Base-by-base conservation (phyloP, 2,797 vertebrate species). In the Thaleichthys pacificus region DNA sequence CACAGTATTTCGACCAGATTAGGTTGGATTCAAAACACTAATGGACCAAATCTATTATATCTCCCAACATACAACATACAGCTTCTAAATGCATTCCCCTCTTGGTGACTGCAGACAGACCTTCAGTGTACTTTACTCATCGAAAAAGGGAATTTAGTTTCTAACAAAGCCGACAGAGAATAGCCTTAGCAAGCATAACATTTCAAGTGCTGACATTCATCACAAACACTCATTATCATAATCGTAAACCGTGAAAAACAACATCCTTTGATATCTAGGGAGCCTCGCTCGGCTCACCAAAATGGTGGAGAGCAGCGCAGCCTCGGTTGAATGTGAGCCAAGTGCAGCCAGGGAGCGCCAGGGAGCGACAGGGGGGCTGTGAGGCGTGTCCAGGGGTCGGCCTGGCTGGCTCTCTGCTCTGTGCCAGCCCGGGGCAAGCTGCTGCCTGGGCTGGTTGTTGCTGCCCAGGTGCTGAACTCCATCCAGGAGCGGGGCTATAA, bases 281-380 rank as follows among this genome's bases (percentile, higher is more conserved):
- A 17, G 15, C 19, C 51, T 56, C 1, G 51, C 51, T 84, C 74
- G 72, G 61, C 79, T 83, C 73, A 85, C 87, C 83, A 89, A 89
- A 88, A 91, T 91, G 89, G 88, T 84, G 88, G 84, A 2, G 15
- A 85, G 80, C 47, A 85, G 80, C 47, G 69, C 81, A 79, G 84
- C 77, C 77, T 81, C 71, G 66, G 82, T 77, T 66, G 86, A 83
- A 86, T 86, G 85, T 85, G 88, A 91, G 85, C 78, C 85, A 80
- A 88, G 83, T 89, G 82, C 24, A 26, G 21, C 47, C 1, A 26
- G 24, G 8, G 21, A 76, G 79, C 82, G 21, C 47, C 1, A 26
- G 24, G 8, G 21, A 76, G 79, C 82, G 69, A 84, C 79, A 65
- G 75, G 78, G 85, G 85, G 88, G 84, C 86, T 80, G 61, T 68